phyloP scores from a whole-genome alignment of 2,888 invertebrate species.

The Phragmatobia fuliginosa region DNA sequence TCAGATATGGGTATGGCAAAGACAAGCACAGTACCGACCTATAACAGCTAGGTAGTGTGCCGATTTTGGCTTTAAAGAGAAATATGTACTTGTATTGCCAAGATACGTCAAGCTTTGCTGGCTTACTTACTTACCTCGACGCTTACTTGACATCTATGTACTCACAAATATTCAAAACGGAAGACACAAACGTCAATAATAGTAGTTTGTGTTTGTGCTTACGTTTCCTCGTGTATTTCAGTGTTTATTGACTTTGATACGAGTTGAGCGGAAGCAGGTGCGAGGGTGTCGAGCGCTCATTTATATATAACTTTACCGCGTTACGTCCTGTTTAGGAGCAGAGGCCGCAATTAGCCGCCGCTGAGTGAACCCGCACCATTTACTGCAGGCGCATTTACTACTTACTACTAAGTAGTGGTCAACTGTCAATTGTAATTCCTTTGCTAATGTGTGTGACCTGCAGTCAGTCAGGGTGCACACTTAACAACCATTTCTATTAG shows the following conservation, averaged over 20 bases:
- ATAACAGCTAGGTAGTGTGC: background rate
- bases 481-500: too few species aligned
- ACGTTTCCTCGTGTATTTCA: background rate
- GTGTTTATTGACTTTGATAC: background rate
- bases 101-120: background rate
- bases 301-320: slow-evolving; percentile 1
- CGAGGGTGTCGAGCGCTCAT: background rate
- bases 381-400: slow-evolving; percentile 1
- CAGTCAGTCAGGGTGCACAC: too few species aligned
- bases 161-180: background rate
- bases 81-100: background rate
- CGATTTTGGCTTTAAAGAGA: background rate
- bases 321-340: slow-evolving; percentile 15
- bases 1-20: background rate
- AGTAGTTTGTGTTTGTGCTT: background rate
- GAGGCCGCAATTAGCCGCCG: slow-evolving; percentile 11
- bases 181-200: background rate
- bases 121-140: background rate
- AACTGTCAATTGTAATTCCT: background rate
- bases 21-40: background rate
- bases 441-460: background rate
- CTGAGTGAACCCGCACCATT: slow-evolving; percentile 9
- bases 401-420: background rate
- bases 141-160: background rate
- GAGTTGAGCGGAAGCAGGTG: slow-evolving; percentile 17